Percentiles rank a stretch among this genome's conserved stretches.
phyloP scores from a whole-genome alignment of 2,888 invertebrate species.

The Dicyrtomina minuta region DNA sequence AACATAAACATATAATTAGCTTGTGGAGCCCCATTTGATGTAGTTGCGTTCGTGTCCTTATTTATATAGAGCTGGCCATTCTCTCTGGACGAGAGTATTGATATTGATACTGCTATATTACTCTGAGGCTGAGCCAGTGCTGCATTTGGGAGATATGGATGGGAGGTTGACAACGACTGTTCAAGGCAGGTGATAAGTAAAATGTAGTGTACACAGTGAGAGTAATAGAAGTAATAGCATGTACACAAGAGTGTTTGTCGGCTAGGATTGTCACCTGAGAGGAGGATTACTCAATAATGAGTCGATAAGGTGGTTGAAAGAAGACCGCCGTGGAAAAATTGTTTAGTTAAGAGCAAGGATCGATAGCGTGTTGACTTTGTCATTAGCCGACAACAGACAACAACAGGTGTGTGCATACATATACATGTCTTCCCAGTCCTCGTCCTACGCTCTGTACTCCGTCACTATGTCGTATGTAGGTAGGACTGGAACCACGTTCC shows the following conservation, averaged over 20 bases:
- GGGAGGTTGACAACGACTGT: conserved; percentile 20
- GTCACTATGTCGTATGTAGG: too few species aligned
- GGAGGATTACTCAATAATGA: conserved; percentile 44
- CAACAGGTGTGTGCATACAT: conserved; percentile 45
- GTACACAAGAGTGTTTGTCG: conserved; percentile 47
- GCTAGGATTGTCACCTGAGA: conserved; percentile 37
- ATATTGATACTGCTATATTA: too few species aligned
- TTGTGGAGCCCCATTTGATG: too few species aligned
- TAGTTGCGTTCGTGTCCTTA: too few species aligned
- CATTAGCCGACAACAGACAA: conserved; percentile 45
- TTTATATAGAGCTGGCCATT: too few species aligned
- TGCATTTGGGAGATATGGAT: neutral
- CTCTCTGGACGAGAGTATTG: too few species aligned
- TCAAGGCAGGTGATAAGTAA: conserved; percentile 46
- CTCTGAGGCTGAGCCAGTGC: too few species aligned
- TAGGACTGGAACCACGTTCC: too few species aligned
- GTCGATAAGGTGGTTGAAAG: conserved; percentile 46
- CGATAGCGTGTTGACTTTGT: conserved; percentile 50
- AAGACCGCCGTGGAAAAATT: conserved; percentile 47
- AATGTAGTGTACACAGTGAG: conserved; percentile 40
- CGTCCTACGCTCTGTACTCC: neutral
- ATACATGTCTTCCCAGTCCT: neutral
- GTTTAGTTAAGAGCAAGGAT: conserved; percentile 47
- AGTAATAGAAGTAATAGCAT: conserved; percentile 44
- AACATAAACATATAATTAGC: too few species aligned